Percentiles rank a stretch among this genome's conserved stretches.
These are phyloP conservation scores for Spinibarbus caldwelli DNA, from an alignment of 2,797 vertebrate species.

Conservation along the genomic window DNA sequence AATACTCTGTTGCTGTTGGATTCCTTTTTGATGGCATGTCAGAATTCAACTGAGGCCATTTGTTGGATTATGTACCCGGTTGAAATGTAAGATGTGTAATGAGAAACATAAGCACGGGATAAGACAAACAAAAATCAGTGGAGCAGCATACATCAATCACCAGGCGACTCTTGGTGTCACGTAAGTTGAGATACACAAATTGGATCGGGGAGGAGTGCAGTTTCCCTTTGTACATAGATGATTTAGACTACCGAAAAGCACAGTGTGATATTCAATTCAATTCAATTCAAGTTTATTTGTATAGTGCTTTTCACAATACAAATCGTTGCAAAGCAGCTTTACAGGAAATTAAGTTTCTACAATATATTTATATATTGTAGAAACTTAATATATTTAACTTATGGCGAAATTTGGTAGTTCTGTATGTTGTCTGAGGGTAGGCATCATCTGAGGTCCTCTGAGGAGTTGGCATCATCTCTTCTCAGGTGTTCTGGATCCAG, in stretches of 20 bases:
- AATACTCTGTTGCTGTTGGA: constrained; percentile 29
- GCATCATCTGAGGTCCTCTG: no score
- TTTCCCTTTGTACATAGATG: constrained; percentile 24
- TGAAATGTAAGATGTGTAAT: constrained; percentile 44
- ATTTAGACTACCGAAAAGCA: constrained; percentile 32
- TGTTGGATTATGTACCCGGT: constrained; percentile 25
- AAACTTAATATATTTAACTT: no score
- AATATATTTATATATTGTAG: no score
- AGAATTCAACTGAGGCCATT: constrained; percentile 20
- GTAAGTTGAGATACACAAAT: constrained; percentile 20
- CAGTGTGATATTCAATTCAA: no score
- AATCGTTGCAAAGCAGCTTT: no score
- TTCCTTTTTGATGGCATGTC: constrained; percentile 32
- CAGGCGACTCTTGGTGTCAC: constrained; percentile 3
- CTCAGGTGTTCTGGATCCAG: no score
- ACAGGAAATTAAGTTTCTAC: no score
- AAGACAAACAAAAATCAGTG: constrained; percentile 37
- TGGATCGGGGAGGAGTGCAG: constrained; percentile 13
- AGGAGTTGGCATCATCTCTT: no score
- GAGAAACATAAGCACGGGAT: constrained; percentile 30
- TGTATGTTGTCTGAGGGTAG: no score
- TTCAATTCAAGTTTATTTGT: no score
- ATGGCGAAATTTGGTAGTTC: no score
- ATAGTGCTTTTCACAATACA: no score
- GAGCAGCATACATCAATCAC: constrained; percentile 35